Conservation (phyloP, 2,113 vertebrate genomes). For the Tauraco erythrolophus region DNA sequence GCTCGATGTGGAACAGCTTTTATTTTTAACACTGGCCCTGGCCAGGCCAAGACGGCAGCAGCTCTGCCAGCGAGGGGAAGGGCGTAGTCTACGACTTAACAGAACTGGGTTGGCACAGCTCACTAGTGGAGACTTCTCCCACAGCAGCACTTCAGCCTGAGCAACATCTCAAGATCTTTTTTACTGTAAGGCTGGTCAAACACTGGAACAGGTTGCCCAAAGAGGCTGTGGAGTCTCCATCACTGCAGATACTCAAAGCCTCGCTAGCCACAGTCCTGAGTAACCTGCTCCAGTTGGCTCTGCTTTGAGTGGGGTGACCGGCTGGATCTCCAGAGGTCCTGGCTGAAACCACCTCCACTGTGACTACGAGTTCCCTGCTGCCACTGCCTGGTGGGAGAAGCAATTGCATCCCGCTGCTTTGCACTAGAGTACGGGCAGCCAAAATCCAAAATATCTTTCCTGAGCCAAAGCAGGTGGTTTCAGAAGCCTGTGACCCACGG, state of each 20-base stretch:
- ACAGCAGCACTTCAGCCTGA: background rate
- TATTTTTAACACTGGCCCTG: background rate
- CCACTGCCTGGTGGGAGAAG: constrained; percentile 40
- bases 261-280: fast-evolving
- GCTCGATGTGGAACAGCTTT: background rate
- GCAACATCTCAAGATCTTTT: background rate
- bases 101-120: background rate
- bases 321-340: background rate
- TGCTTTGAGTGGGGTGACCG: background rate
- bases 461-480: background rate
- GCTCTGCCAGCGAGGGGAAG: background rate
- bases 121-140: background rate
- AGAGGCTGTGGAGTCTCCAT: background rate
- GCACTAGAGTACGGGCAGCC: fast-evolving
- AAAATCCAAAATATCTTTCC: background rate
- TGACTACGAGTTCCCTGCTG: background rate
- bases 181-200: background rate
- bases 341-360: background rate
- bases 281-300: background rate
- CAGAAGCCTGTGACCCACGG: background rate
- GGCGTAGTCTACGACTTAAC: background rate
- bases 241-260: background rate
- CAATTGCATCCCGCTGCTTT: background rate
- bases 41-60: background rate
- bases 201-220: background rate